Conservation (phyloP, 1,140 invertebrate genomes). For the Drosophila obscura region DNA sequence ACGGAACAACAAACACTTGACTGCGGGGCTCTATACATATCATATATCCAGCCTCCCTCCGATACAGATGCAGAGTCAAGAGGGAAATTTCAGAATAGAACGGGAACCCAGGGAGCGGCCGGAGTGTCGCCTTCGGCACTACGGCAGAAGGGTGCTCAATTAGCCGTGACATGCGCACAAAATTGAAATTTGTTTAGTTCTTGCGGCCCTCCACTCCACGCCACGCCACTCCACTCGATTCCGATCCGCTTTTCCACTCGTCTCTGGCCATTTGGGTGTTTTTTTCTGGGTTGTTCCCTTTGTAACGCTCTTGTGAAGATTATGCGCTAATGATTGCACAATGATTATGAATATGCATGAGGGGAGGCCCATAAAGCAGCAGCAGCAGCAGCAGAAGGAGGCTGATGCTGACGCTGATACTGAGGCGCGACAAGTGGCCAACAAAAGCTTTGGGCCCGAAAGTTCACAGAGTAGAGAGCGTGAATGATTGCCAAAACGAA, state of each 20-base stretch:
- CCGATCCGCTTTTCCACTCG: constrained; percentile 19
- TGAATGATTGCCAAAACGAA: constrained; percentile 76
- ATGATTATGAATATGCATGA: constrained; percentile 83
- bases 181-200: constrained; percentile 77
- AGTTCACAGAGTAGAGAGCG: constrained; percentile 51
- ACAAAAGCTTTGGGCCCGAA: constrained; percentile 65
- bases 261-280: constrained; percentile 9
- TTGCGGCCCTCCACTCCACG: constrained; percentile 10
- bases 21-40: constrained; percentile 62
- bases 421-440: constrained; percentile 58
- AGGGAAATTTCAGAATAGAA: constrained; percentile 22
- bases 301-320: constrained; percentile 76
- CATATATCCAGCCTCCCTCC: constrained; percentile 53
- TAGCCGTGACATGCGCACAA: constrained; percentile 83
- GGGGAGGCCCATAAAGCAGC: constrained; percentile 13
- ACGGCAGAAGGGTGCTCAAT: constrained; percentile 83
- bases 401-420: not conserved
- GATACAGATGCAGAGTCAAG: not conserved
- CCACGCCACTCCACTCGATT: not conserved
- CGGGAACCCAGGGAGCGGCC: constrained; percentile 18
- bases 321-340: constrained; percentile 83
- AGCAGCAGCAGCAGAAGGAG: not conserved
- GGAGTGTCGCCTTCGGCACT: constrained; percentile 69
- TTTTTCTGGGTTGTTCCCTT: constrained; percentile 45
- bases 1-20: constrained; percentile 83